These are phyloP conservation scores for Leguminivora glycinivorella DNA, from an alignment of 1,140 invertebrate genomes.

Conservation along the genomic window DNA sequence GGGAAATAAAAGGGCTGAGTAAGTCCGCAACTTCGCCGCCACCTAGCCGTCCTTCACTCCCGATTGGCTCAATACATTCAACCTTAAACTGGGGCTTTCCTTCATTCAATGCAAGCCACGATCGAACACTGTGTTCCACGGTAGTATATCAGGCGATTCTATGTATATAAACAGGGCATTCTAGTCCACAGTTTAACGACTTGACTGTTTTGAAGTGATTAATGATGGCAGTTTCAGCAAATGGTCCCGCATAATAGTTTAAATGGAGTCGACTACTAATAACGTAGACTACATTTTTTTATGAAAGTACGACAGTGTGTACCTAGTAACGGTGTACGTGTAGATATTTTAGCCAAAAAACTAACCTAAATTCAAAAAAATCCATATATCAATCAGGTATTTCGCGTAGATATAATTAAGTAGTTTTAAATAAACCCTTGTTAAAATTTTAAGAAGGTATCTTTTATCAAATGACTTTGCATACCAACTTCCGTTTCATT, in stretches of 20 bases:
- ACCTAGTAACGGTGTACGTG: too few species aligned
- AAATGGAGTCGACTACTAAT: conserved; percentile 10
- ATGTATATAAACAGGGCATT: conserved; percentile 18
- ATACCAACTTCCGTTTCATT: too few species aligned
- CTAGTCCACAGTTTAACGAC: conserved; percentile 21
- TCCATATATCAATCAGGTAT: too few species aligned
- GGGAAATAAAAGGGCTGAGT: conserved; percentile 24
- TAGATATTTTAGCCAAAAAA: too few species aligned
- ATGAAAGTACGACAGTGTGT: too few species aligned
- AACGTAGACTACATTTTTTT: too few species aligned
- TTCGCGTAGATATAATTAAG: too few species aligned
- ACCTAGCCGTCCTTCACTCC: conserved; percentile 21
- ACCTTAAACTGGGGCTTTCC: conserved; percentile 8
- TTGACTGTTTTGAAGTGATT: conserved; percentile 18
- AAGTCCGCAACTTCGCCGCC: conserved; percentile 23
- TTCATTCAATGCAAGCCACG: conserved; percentile 4
- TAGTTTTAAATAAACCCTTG: too few species aligned
- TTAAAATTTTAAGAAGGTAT: too few species aligned
- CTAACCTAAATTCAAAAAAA: too few species aligned
- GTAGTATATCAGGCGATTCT: not conserved
- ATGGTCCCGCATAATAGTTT: conserved; percentile 15
- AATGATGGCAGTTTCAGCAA: conserved; percentile 16
- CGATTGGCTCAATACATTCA: conserved; percentile 27
- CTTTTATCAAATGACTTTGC: too few species aligned
- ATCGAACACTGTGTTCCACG: conserved; percentile 8